Evolutionary conservation across 2,113 vertebrate species (phyloP).

Genomic region (Hiodon tergisus): DNA sequence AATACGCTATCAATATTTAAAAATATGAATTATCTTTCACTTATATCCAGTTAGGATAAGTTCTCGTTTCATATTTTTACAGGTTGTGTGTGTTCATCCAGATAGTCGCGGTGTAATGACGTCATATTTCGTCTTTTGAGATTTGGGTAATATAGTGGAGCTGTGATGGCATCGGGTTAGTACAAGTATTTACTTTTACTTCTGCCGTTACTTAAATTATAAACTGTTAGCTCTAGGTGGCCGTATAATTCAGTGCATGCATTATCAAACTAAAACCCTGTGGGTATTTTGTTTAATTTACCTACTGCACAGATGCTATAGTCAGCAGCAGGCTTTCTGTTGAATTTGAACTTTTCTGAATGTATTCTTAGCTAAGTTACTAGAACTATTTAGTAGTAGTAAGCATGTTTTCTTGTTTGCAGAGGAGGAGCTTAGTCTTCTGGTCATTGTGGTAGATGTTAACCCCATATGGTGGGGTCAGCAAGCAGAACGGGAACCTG

Average conservation of each 20-base stretch:
- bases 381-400: too few species aligned
- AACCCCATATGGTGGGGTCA: conserved; percentile 98
- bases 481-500: conserved; percentile 71
- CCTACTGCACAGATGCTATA: too few species aligned
- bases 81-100: not conserved
- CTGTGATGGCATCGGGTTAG: conserved; percentile 20
- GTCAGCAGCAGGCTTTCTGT: too few species aligned
- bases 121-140: not conserved
- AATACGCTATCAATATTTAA: not conserved
- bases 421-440: conserved; percentile 86
- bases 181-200: not conserved
- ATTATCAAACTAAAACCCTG: too few species aligned
- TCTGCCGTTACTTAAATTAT: not conserved
- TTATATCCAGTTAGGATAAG: not conserved
- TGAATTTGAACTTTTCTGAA: too few species aligned
- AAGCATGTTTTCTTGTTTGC: conserved; percentile 27
- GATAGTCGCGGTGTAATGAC: not conserved
- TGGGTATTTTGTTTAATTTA: too few species aligned
- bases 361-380: too few species aligned
- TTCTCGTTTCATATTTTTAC: not conserved
- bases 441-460: conserved; percentile 83
- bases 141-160: not conserved
- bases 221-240: too few species aligned
- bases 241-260: too few species aligned
- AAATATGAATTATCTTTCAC: too few species aligned